These are phyloP conservation scores for Merodon equestris DNA, from an alignment of 2,888 invertebrate species.

Conservation along the genomic window DNA sequence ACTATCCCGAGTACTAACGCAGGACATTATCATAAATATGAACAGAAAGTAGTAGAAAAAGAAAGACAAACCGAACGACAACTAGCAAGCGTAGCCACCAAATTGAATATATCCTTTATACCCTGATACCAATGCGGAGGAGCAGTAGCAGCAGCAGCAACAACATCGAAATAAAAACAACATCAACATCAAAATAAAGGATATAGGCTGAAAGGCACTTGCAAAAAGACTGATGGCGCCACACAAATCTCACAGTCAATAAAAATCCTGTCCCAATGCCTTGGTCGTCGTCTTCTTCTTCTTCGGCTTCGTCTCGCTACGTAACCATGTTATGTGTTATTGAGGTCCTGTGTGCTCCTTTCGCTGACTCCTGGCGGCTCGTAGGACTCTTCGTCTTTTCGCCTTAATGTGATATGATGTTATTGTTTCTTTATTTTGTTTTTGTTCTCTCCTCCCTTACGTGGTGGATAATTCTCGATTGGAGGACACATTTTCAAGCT, in stretches of 20 bases:
- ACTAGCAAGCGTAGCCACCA: conserved; percentile 49
- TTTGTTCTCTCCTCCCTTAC: conserved; percentile 37
- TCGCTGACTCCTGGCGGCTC: conserved; percentile 3
- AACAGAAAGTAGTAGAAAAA: conserved; percentile 57
- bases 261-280: conserved; percentile 48
- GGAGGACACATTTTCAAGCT: conserved; percentile 38
- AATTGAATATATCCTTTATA: conserved; percentile 68
- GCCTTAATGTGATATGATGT: conserved; percentile 50
- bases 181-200: conserved; percentile 67
- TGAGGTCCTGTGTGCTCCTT: conserved; percentile 38
- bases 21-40: conserved; percentile 68
- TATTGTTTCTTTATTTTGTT: conserved; percentile 44
- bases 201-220: conserved; percentile 68
- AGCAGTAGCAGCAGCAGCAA: conserved; percentile 50
- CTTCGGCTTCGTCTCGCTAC: conserved; percentile 30
- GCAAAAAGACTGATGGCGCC: conserved; percentile 71
- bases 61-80: conserved; percentile 35
- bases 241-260: conserved; percentile 70
- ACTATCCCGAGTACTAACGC: conserved; percentile 61
- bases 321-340: conserved; percentile 53
- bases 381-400: conserved; percentile 20
- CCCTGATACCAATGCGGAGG: conserved; percentile 28
- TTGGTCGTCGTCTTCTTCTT: no score
- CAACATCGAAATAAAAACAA: conserved; percentile 55
- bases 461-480: conserved; percentile 65